Evolutionary conservation across 2,113 vertebrate genomes (phyloP).

Genomic region (Zingel zingel): DNA sequence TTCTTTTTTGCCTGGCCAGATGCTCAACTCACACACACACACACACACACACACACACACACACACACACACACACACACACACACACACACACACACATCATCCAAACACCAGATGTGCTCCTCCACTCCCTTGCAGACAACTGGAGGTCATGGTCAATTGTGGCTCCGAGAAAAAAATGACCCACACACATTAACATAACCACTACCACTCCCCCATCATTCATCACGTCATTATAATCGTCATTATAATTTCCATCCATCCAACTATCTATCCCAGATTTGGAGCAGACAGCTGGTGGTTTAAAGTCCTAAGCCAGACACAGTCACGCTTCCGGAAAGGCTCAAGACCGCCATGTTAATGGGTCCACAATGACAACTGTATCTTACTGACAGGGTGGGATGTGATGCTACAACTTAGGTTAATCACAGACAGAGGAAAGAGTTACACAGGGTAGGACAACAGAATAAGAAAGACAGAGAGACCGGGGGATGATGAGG

Average conservation of each 20-base stretch:
- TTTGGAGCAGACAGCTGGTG: conserved; percentile 68
- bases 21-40: conserved; percentile 61
- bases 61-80: conserved; percentile 39
- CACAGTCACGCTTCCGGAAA: conserved; percentile 44
- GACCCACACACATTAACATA: conserved; percentile 7
- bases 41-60: conserved; percentile 41
- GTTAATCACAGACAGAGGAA: conserved; percentile 27
- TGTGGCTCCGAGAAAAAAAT: background rate
- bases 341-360: conserved; percentile 34
- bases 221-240: conserved; percentile 35
- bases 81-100: conserved; percentile 20
- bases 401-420: conserved; percentile 13
- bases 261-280: conserved; percentile 38
- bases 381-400: conserved; percentile 16
- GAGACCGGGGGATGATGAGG: background rate
- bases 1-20: conserved; percentile 59
- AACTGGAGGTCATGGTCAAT: conserved; percentile 67
- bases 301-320: conserved; percentile 67
- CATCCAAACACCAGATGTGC: conserved; percentile 67
- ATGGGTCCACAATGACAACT: conserved; percentile 29
- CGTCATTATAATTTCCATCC: conserved; percentile 41
- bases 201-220: background rate
- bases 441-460: background rate
- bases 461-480: background rate
- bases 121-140: conserved; percentile 48